Conservation (phyloP, 2,113 vertebrate genomes). For the Brachypodius melanocephalos region DNA sequence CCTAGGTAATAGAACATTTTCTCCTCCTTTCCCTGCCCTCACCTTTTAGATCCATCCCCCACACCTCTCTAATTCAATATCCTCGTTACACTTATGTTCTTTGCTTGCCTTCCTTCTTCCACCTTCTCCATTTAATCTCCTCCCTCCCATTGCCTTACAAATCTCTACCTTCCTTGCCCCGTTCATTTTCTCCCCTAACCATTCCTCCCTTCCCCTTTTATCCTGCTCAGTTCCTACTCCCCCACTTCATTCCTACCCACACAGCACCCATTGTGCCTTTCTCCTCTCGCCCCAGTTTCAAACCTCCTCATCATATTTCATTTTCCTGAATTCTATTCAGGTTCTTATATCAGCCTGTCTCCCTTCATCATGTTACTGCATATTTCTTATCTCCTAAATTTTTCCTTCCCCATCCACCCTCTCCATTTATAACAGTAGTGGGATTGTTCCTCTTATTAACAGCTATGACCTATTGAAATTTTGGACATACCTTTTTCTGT, state of each 20-base stretch:
- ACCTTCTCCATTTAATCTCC: neutral
- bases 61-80: neutral
- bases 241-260: slow-evolving; percentile 21
- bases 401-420: neutral
- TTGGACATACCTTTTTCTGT: neutral
- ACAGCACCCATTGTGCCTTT: neutral
- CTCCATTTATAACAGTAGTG: neutral
- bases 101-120: neutral
- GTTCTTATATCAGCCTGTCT: neutral
- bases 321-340: slow-evolving; percentile 3
- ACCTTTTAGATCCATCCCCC: neutral
- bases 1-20: neutral
- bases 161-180: neutral
- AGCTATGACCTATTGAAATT: neutral
- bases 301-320: slow-evolving; percentile 1
- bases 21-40: neutral
- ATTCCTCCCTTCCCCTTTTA: slow-evolving; percentile 10
- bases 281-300: neutral
- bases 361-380: neutral
- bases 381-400: neutral
- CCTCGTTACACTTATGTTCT: neutral
- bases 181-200: slow-evolving; percentile 6
- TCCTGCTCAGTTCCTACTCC: neutral
- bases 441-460: neutral
- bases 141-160: neutral